Evolutionary conservation across 1,140 invertebrate species (phyloP), one percentile per base, ranked within the genome.

Genomic region (Pentalonia nigronervosa): DNA sequence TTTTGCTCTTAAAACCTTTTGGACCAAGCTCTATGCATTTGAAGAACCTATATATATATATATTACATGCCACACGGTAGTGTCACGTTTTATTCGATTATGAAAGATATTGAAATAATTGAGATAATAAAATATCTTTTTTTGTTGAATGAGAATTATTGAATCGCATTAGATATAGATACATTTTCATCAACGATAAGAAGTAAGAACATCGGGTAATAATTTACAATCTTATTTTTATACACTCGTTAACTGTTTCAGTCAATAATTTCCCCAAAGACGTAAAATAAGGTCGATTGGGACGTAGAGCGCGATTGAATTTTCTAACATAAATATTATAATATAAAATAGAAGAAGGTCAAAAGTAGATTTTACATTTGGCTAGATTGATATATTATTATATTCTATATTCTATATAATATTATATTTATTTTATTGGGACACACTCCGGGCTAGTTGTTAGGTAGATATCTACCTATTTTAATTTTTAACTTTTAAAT

Each of bases 201-300:
- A 67, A 67, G 60, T 30, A 3, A n/a, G 25, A n/a, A 67, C 30
- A n/a, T n/a, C 11, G n/a, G 60, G 11, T n/a, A 67, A 67, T 67
- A 67, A 67, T n/a, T 67, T 11, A 67, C 60, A 67, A 67, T n/a
- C 20, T 34, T 81, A 36, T 81, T 36, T 81, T 6, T 81, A 36
- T 81, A 14, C 34, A 81, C 7, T 21, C 34, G 76, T 81, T 81
- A 81, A 81, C 6, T 34, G n/a, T 36, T 2, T 81, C 17, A n/a
- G 76, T 81, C 76, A 81, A 81, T 36, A 81, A 81, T 81, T 81
- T 81, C 76, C 76, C n/a, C 34, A 81, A 81, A 81, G 76, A 34
- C 34, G 9, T 81, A 36, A 36, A 81, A 81, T 67, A 67, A 67
- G 60, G 25, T 67, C 25, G 30, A 4, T 25, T 30, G 11, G 9